phyloP scores from a whole-genome alignment of 2,113 vertebrate genomes.

The Alaudala cheleensis region DNA sequence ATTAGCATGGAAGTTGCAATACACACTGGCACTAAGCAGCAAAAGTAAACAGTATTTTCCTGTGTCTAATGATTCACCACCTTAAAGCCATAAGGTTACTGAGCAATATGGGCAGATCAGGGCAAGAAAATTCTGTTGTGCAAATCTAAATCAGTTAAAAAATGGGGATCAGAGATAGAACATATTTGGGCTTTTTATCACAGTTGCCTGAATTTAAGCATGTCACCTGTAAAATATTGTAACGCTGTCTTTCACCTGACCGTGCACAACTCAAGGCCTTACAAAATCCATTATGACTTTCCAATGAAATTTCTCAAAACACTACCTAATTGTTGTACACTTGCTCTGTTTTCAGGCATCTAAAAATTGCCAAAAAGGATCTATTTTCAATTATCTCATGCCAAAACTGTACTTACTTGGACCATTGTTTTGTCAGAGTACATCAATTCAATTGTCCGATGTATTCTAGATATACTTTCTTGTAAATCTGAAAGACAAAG shows the following conservation, averaged over 20 bases:
- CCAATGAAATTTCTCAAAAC: background rate
- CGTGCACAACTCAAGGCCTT: background rate
- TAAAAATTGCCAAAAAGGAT: background rate
- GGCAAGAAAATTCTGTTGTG: background rate
- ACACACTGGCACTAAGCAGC: background rate
- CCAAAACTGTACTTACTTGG: slow-evolving; percentile 81
- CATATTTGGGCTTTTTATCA: background rate
- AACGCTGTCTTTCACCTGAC: background rate
- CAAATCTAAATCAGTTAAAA: background rate
- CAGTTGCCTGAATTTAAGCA: background rate
- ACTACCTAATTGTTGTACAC: background rate
- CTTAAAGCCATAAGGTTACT: background rate
- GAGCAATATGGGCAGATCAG: background rate
- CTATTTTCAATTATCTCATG: background rate
- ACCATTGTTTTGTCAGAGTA: slow-evolving; percentile 98
- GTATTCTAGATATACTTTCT: slow-evolving; percentile 95
- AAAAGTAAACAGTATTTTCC: background rate
- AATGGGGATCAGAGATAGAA: accelerated
- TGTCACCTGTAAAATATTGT: background rate
- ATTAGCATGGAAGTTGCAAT: background rate
- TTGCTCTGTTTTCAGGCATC: background rate
- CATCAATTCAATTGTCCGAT: slow-evolving; percentile 96
- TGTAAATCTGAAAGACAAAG: slow-evolving; percentile 84
- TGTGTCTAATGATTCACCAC: background rate
- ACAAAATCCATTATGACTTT: background rate